Conservation (phyloP, 2,888 invertebrate genomes). For the Geotrupes spiniger region DNA sequence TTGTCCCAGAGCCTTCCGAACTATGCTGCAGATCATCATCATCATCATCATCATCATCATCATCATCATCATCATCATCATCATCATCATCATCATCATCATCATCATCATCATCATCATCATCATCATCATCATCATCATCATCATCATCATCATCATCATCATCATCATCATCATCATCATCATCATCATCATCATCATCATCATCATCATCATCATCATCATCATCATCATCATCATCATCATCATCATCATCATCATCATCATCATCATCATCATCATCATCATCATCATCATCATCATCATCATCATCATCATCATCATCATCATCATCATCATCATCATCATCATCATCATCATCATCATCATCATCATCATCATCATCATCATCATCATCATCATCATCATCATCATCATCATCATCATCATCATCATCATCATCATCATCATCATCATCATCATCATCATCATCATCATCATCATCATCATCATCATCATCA, state of each 20-base stretch:
- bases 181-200: neutral
- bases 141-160: neutral
- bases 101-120: neutral
- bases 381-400: neutral
- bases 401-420: neutral
- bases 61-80: neutral
- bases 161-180: neutral
- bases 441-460: neutral
- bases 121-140: neutral
- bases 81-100: neutral
- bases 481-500: neutral
- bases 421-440: neutral
- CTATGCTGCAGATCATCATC: neutral
- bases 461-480: neutral
- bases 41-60: neutral
- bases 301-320: neutral
- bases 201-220: neutral
- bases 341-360: neutral
- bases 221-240: neutral
- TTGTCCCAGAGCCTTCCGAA: no score
- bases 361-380: neutral
- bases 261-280: neutral
- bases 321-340: neutral
- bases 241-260: neutral
- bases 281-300: neutral